These are phyloP conservation scores for Lathronympha strigana DNA, from an alignment of 2,888 invertebrate species.

Conservation along the genomic window DNA sequence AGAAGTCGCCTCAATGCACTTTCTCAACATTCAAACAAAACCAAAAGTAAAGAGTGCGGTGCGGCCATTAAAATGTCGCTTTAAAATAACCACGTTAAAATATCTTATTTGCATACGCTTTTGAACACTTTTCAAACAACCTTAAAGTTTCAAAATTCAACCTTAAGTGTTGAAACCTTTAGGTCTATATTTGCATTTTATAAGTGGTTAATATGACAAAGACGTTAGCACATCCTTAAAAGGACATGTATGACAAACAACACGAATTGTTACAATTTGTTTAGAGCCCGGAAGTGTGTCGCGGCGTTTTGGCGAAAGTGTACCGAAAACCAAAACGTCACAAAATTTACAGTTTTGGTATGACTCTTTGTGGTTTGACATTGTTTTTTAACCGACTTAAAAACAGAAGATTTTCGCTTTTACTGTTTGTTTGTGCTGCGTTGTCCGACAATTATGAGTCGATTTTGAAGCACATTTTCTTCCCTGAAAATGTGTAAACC, in stretches of 20 bases:
- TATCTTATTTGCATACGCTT: slow-evolving; percentile 1
- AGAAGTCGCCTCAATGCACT: not conserved
- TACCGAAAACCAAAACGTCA: not conserved
- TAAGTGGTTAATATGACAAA: slow-evolving; percentile 11
- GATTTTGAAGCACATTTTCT: no score
- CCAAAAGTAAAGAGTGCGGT: not conserved
- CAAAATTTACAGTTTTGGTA: not conserved
- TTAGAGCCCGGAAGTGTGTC: slow-evolving; percentile 26
- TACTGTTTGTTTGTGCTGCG: no score
- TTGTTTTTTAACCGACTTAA: not conserved
- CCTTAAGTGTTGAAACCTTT: not conserved
- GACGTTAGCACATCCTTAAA: slow-evolving; percentile 32
- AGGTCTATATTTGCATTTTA: not conserved
- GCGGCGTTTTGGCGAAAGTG: slow-evolving; percentile 24
- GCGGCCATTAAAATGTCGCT: not conserved
- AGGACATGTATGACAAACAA: slow-evolving; percentile 27
- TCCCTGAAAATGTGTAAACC: no score
- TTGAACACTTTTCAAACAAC: not conserved
- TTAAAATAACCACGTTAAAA: slow-evolving; percentile 2
- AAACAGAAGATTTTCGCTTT: no score
- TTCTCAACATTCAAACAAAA: not conserved
- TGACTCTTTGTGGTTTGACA: not conserved
- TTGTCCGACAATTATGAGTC: no score
- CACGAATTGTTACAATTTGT: slow-evolving; percentile 28
- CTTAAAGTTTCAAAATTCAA: not conserved